Base-by-base conservation (phyloP, 1,140 invertebrate species). In the Drosophila parabipectinata region DNA sequence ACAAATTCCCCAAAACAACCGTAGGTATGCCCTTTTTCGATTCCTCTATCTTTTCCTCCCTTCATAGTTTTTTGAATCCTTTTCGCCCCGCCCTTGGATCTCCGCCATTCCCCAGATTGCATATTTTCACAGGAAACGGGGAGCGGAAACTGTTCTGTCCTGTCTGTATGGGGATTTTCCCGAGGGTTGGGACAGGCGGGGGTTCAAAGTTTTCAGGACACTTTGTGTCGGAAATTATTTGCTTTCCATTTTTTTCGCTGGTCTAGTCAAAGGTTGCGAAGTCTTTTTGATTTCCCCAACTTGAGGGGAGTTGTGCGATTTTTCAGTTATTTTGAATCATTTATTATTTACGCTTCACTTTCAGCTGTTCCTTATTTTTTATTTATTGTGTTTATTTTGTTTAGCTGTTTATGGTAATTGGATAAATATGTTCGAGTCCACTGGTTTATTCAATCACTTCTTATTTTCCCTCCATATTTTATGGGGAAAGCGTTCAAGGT, bases 41-140 rank as follows among this genome's bases (percentile, higher is more conserved):
- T 14, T 41, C 39, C 12, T 14, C 14, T 41, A 14, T 12, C 7
- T 45, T 18, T 39, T 18, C 4, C 15, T 21, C 14, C 41, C 14
- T 6, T 45, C 21, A 45, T 45, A 45, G 15, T 21, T 47, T 47
- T 47, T 14, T 7, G 9, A 37, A 58, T 58, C 50, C 62, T 59
- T 72, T 48, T 26, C 8, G n/a, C 21, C 4, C 8, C 14, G 14
- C 26, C 28, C 14, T n/a, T 26, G 30, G 14, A 5, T 9, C 56
- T 15, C 2, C 4, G 6, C 15, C 34, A n/a, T 21, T 21, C 21
- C 21, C 24, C 18, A 55, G 50, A 4, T 47, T 10, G 53, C 30
- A 72, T 74, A 58, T 72, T 74, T 74, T 67, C 53, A 72, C 67
- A 72, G 72, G 67, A 74, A 72, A 64, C 72, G 72, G 72, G 64